Conservation (phyloP, 2,797 vertebrate genomes). For the Setipinna tenuifilis region DNA sequence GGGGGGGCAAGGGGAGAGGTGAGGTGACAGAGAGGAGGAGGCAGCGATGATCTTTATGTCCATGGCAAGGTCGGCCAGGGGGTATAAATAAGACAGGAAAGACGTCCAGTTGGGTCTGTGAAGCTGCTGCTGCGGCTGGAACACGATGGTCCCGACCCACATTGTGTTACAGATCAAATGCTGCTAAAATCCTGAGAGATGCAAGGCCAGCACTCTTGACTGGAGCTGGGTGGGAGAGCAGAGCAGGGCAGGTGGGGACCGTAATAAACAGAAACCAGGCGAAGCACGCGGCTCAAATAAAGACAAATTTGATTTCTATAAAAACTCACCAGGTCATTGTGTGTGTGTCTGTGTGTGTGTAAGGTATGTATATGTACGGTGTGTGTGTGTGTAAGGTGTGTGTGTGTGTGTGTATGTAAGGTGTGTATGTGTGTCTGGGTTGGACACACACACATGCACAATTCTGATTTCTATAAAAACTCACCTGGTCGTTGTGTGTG, state of each 20-base stretch:
- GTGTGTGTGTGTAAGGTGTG: too few relatives aligned
- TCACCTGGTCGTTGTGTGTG: conserved; percentile 93
- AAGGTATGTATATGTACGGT: too few relatives aligned
- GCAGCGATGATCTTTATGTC: background rate
- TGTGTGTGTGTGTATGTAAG: too few relatives aligned
- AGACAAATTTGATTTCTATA: background rate
- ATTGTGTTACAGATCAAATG: conserved; percentile 36
- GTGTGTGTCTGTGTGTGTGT: too few relatives aligned
- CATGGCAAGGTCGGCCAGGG: background rate
- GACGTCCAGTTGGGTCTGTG: conserved; percentile 28
- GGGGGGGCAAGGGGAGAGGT: background rate
- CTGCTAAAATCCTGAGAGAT: conserved; percentile 38
- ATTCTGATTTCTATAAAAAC: conserved; percentile 32
- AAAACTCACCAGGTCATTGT: conserved; percentile 87
- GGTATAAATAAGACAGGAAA: conserved; percentile 17
- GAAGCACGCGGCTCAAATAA: too few relatives aligned
- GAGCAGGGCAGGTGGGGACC: too few relatives aligned
- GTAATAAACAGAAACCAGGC: too few relatives aligned
- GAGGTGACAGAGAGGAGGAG: conserved; percentile 3
- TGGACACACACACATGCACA: too few relatives aligned
- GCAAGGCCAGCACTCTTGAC: conserved; percentile 19
- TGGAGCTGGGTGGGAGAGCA: too few relatives aligned
- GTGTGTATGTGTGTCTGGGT: too few relatives aligned
- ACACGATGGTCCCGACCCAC: conserved; percentile 34
- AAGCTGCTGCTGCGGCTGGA: conserved; percentile 19